Evolutionary conservation across 2,888 invertebrate species (phyloP).

Genomic region (Pteria penguin): DNA sequence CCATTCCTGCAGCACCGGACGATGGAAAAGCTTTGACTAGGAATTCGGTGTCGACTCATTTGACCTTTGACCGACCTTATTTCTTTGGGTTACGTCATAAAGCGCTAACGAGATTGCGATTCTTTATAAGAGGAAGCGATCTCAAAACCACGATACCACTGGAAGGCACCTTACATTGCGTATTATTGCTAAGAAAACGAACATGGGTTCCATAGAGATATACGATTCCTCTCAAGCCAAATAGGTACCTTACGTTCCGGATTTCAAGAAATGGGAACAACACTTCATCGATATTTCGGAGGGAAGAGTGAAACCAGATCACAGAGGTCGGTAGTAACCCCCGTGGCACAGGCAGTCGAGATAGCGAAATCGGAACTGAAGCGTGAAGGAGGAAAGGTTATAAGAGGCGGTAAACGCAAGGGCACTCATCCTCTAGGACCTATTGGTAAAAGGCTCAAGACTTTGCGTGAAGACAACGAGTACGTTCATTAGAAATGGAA

Average conservation of each 20-base stretch:
- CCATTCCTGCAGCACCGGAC: background rate
- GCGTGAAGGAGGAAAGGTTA: conserved; percentile 9
- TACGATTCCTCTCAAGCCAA: conserved; percentile 27
- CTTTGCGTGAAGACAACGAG: background rate
- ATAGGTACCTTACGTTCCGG: conserved; percentile 31
- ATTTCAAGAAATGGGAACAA: conserved; percentile 22
- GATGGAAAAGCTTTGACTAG: background rate
- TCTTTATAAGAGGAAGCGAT: background rate
- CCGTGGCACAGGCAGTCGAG: conserved; percentile 31
- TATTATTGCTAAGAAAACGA: background rate
- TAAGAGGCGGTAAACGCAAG: conserved; percentile 5
- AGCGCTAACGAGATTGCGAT: background rate
- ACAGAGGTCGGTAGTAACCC: conserved; percentile 21
- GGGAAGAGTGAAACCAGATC: conserved; percentile 14
- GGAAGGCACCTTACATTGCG: background rate
- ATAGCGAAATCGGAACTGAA: conserved; percentile 36
- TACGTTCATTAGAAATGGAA: conserved; percentile 2
- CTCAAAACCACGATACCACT: background rate
- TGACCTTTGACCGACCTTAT: background rate
- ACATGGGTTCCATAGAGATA: conserved; percentile 31
- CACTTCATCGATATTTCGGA: conserved; percentile 27
- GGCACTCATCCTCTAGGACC: background rate
- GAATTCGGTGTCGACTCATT: background rate
- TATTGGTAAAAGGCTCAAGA: background rate
- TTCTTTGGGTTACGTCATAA: background rate